Evolutionary conservation across 2,888 invertebrate genomes (phyloP).

Genomic region (Macrosoma leucophasiata): DNA sequence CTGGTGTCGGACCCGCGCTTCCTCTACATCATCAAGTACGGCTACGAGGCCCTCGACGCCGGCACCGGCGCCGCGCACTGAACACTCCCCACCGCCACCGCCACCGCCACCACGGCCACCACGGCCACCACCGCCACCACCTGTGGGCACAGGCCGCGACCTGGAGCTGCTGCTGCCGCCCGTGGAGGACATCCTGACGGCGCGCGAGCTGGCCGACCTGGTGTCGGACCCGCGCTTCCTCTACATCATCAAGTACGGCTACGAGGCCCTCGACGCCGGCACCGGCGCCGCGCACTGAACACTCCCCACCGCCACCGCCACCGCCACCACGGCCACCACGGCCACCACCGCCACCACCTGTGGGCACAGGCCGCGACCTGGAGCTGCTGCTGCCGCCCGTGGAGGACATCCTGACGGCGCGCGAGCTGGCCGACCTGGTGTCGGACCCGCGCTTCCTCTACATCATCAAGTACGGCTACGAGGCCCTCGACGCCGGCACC

Average conservation of each 20-base stretch:
- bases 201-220: slow-evolving; percentile 80
- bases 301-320: too few relatives aligned
- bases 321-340: too few relatives aligned
- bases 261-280: slow-evolving; percentile 69
- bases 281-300: too few relatives aligned
- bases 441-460: slow-evolving; percentile 83
- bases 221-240: slow-evolving; percentile 81
- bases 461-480: slow-evolving; percentile 87
- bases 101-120: too few relatives aligned
- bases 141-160: slow-evolving; percentile 83
- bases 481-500: slow-evolving; percentile 47
- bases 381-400: slow-evolving; percentile 82
- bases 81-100: too few relatives aligned
- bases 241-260: slow-evolving; percentile 86
- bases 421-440: slow-evolving; percentile 79
- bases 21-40: slow-evolving; percentile 85
- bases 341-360: too few relatives aligned
- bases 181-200: slow-evolving; percentile 80
- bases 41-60: slow-evolving; percentile 76
- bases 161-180: slow-evolving; percentile 82
- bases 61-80: too few relatives aligned
- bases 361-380: slow-evolving; percentile 82
- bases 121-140: too few relatives aligned
- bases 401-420: slow-evolving; percentile 80
- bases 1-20: slow-evolving; percentile 81